Evolutionary conservation across 2,113 vertebrate genomes (phyloP).

Genomic region (Myrmophylax atrothorax): DNA sequence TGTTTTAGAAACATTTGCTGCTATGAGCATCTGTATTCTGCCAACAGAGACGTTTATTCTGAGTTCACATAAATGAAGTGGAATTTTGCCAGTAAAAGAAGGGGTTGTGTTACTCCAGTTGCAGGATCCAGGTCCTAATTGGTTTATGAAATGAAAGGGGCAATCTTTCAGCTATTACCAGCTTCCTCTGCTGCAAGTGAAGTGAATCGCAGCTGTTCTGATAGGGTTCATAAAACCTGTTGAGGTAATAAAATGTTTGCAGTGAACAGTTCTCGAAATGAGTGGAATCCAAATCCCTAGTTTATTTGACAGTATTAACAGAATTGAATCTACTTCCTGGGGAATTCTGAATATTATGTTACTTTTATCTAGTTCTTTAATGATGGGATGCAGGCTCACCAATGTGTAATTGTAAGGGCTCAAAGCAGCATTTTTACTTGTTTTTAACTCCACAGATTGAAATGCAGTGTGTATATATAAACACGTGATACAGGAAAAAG

Average conservation of each 20-base stretch:
- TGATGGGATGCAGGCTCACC: not conserved
- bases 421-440: not conserved
- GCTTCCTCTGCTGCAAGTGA: constrained; percentile 62
- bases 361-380: constrained; percentile 25
- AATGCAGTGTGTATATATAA: not conserved
- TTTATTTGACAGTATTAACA: constrained; percentile 33
- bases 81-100: constrained; percentile 56
- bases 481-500: not conserved
- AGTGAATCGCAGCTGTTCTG: constrained; percentile 61
- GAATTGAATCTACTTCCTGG: not conserved
- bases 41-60: constrained; percentile 43
- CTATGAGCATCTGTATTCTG: constrained; percentile 45
- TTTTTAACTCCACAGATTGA: not conserved
- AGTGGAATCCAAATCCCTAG: constrained; percentile 37
- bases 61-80: constrained; percentile 49
- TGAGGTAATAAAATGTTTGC: constrained; percentile 45
- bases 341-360: constrained; percentile 9
- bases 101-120: constrained; percentile 34
- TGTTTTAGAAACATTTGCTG: constrained; percentile 25
- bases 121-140: constrained; percentile 51
- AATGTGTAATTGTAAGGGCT: not conserved
- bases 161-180: constrained; percentile 63
- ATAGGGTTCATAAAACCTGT: constrained; percentile 58
- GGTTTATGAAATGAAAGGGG: constrained; percentile 65
- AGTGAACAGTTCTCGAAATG: constrained; percentile 51